A percentile compares a stretch with the other conserved stretches of the same genome.
These are phyloP conservation scores for Ricordea florida DNA, from an alignment of 92 coral and sea anemone genomes.

Conservation along the genomic window DNA sequence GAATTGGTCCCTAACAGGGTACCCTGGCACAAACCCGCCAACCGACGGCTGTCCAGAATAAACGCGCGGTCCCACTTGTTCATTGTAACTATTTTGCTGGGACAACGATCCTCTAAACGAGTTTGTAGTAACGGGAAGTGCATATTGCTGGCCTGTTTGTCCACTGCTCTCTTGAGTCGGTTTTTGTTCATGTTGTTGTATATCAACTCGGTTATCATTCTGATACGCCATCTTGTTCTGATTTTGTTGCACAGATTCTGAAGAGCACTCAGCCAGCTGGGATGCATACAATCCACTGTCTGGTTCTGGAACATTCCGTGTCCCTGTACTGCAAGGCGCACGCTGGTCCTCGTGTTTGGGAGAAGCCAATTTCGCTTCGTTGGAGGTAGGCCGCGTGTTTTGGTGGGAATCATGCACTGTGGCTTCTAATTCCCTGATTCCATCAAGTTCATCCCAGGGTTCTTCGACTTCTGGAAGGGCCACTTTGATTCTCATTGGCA, in stretches of 20 bases:
- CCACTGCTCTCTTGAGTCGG: too few relatives aligned
- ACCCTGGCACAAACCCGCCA: background rate
- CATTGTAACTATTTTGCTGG: background rate
- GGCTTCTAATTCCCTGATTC: constrained; percentile 43
- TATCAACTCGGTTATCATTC: background rate
- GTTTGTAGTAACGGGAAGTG: background rate
- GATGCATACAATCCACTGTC: too few relatives aligned
- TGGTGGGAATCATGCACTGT: constrained; percentile 20
- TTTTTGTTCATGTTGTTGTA: background rate
- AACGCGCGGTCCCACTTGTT: background rate
- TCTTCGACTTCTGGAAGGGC: constrained; percentile 49
- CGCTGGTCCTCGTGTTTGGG: too few relatives aligned
- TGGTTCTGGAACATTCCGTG: background rate
- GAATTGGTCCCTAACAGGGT: constrained; percentile 8
- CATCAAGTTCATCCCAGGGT: constrained; percentile 42
- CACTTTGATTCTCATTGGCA: constrained; percentile 66
- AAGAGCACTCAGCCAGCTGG: too few relatives aligned
- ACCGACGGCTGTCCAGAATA: constrained; percentile 9
- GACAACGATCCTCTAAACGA: background rate
- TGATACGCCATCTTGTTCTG: background rate
- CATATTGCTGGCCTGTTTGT: too few relatives aligned
- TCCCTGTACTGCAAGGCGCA: background rate
- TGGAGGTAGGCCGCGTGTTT: background rate
- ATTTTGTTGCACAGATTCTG: too few relatives aligned
- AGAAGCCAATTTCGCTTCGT: too few relatives aligned